phyloP scores from a whole-genome alignment of 2,888 invertebrate genomes.

The Argynnis bischoffii region DNA sequence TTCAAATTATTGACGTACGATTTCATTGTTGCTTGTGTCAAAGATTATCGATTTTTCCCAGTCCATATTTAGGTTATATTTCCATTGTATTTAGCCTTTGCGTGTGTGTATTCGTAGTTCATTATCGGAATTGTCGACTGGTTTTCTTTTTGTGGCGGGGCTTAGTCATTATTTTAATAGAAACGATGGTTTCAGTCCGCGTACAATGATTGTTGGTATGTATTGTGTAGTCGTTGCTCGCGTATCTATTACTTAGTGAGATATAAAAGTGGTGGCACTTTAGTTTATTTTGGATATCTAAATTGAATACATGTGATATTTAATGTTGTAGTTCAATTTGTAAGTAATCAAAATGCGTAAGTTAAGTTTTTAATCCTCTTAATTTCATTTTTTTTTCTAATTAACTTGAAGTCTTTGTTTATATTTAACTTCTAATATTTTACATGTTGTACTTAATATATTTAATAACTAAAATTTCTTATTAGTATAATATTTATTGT shows the following conservation, averaged over 20 bases:
- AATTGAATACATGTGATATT: neutral
- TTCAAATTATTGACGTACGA: constrained; percentile 50
- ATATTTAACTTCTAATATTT: too few relatives aligned
- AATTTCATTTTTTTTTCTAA: too few relatives aligned
- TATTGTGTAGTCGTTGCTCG: constrained; percentile 34
- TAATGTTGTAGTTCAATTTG: too few relatives aligned
- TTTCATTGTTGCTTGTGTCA: constrained; percentile 65
- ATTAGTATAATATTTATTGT: too few relatives aligned
- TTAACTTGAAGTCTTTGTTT: too few relatives aligned
- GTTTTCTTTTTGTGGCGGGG: constrained; percentile 52
- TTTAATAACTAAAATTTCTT: too few relatives aligned
- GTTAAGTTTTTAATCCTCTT: too few relatives aligned
- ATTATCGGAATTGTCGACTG: constrained; percentile 63
- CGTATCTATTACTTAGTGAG: constrained; percentile 29
- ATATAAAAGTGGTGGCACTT: constrained; percentile 10
- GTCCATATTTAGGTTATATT: constrained; percentile 74
- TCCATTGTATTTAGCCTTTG: constrained; percentile 65
- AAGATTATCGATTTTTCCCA: constrained; percentile 75
- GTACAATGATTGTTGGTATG: constrained; percentile 55
- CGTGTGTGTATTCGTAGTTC: constrained; percentile 58
- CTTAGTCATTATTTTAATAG: constrained; percentile 63
- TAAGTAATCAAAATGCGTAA: too few relatives aligned
- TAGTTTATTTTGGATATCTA: constrained; percentile 2
- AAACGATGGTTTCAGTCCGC: constrained; percentile 52
- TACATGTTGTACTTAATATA: too few relatives aligned